Evolutionary conservation across 2,888 invertebrate species (phyloP).

Genomic region (Nomada lathburiana): DNA sequence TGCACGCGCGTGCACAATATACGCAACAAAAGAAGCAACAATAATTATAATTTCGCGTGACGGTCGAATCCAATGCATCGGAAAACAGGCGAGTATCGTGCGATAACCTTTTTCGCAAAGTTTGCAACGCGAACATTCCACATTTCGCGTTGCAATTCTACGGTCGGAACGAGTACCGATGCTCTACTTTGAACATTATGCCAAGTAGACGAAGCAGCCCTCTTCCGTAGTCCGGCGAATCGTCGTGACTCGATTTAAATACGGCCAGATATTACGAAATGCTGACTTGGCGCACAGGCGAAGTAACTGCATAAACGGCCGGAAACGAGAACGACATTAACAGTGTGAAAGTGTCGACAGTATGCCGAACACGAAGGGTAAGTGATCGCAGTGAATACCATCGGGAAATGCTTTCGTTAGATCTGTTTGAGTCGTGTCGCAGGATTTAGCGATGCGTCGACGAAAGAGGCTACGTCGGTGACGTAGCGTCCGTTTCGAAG

Average conservation of each 20-base stretch:
- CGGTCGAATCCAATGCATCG: background rate
- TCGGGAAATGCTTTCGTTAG: too few species aligned
- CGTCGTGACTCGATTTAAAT: constrained; percentile 61
- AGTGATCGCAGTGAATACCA: constrained; percentile 55
- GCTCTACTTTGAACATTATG: constrained; percentile 42
- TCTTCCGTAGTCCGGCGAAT: constrained; percentile 42
- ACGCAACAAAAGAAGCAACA: background rate
- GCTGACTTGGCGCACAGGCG: constrained; percentile 70
- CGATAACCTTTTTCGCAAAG: constrained; percentile 33
- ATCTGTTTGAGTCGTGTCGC: too few species aligned
- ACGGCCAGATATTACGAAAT: constrained; percentile 68
- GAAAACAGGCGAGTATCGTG: constrained; percentile 28
- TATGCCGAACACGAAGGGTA: constrained; percentile 72
- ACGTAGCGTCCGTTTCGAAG: too few species aligned
- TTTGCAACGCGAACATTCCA: background rate
- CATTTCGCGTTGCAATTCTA: constrained; percentile 15
- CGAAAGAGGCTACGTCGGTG: too few species aligned
- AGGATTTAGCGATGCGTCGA: too few species aligned
- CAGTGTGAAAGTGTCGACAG: constrained; percentile 54
- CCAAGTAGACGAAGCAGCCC: constrained; percentile 21
- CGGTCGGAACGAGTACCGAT: constrained; percentile 10
- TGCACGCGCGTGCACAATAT: background rate
- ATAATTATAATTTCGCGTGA: background rate
- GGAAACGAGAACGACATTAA: constrained; percentile 40
- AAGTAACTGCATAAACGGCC: constrained; percentile 54